These are phyloP conservation scores for Neogobius melanostomus DNA, from an alignment of 2,113 vertebrate species.

Conservation along the genomic window DNA sequence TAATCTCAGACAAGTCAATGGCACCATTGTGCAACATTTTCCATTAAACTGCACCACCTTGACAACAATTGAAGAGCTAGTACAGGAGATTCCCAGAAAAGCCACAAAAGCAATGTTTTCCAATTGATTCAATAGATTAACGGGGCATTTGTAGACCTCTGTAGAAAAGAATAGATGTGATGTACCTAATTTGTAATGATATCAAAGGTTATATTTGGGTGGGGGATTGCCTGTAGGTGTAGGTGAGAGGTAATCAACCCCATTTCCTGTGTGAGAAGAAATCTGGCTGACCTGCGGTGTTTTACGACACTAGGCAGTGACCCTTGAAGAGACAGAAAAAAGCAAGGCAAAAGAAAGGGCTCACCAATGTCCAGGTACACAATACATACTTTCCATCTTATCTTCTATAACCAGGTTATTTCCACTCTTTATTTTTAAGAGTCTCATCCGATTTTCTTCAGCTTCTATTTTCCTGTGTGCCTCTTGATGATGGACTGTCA, in stretches of 20 bases:
- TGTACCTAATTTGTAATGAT: conserved; percentile 31
- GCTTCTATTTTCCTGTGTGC: conserved; percentile 39
- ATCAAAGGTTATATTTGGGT: conserved; percentile 21
- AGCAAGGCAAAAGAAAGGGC: not conserved
- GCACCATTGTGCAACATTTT: conserved; percentile 53
- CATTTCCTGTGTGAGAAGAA: conserved; percentile 38
- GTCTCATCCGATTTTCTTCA: conserved; percentile 29
- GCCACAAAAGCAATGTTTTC: conserved; percentile 38
- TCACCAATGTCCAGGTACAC: conserved; percentile 3
- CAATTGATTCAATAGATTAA: conserved; percentile 34
- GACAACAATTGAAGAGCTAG: conserved; percentile 55
- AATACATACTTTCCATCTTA: conserved; percentile 14
- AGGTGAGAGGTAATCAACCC: conserved; percentile 40
- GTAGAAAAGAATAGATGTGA: conserved; percentile 14
- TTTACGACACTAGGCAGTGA: conserved; percentile 27
- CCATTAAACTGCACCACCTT: conserved; percentile 55
- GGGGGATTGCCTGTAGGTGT: conserved; percentile 17
- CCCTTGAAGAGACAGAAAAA: conserved; percentile 12
- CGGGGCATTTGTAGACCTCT: conserved; percentile 25
- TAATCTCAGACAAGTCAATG: conserved; percentile 66
- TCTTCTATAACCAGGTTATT: conserved; percentile 13
- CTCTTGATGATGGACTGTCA: conserved; percentile 56
- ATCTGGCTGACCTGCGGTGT: conserved; percentile 26
- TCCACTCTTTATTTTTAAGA: conserved; percentile 25
- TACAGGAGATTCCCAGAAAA: conserved; percentile 9